Evolutionary conservation across 2,797 vertebrate genomes (phyloP).

Genomic region (Eulemur albifrons): DNA sequence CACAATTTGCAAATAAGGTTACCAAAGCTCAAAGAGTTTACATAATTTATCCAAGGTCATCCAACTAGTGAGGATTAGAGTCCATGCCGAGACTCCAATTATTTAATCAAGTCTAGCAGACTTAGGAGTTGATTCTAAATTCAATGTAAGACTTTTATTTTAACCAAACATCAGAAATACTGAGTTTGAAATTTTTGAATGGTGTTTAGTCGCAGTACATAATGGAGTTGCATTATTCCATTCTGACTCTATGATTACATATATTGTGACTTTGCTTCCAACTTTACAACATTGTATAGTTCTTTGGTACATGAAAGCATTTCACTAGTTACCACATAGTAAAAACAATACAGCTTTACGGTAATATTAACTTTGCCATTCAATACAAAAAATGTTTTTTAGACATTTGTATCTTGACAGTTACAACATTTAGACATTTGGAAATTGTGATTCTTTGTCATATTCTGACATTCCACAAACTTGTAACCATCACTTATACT

Average conservation of each 20-base stretch:
- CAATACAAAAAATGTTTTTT: constrained; percentile 61
- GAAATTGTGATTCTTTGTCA: constrained; percentile 73
- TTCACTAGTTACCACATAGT: constrained; percentile 67
- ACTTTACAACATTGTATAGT: neutral
- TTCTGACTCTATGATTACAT: constrained; percentile 55
- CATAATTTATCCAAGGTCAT: constrained; percentile 24
- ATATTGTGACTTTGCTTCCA: constrained; percentile 49
- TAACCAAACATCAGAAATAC: constrained; percentile 12
- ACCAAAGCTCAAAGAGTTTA: constrained; percentile 33
- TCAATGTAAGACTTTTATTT: constrained; percentile 46
- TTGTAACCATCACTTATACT: constrained; percentile 70
- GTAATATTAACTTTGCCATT: constrained; percentile 75
- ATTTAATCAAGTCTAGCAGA: constrained; percentile 24
- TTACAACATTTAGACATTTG: constrained; percentile 68
- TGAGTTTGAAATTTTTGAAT: constrained; percentile 59
- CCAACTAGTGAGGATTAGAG: neutral
- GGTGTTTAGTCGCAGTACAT: constrained; percentile 53
- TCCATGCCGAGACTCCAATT: constrained; percentile 25
- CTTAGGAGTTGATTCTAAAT: neutral
- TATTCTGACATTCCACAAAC: constrained; percentile 53
- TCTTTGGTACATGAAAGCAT: neutral
- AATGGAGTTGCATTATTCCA: constrained; percentile 58
- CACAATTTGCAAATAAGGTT: constrained; percentile 39
- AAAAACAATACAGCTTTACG: constrained; percentile 71
- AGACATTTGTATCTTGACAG: constrained; percentile 61